Percentiles rank a stretch among this genome's conserved stretches.
Conservation (phyloP, 2,888 invertebrate species). For the Cantharis rustica region DNA sequence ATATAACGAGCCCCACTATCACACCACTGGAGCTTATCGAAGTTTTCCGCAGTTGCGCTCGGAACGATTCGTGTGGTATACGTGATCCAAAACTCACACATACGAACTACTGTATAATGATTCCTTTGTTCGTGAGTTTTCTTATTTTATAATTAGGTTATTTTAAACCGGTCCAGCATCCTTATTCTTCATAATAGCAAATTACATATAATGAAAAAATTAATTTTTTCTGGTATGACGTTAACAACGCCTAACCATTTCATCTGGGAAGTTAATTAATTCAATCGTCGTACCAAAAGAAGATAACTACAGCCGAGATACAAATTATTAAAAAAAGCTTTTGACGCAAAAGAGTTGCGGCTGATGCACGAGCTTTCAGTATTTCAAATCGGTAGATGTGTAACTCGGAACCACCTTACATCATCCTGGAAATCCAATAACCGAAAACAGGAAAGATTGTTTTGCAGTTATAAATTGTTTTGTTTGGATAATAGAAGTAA, state of each 20-base stretch:
- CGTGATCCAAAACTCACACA: constrained; percentile 32
- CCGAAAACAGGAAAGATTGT: not conserved
- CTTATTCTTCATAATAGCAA: not conserved
- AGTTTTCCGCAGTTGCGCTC: constrained; percentile 7
- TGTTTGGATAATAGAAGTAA: not conserved
- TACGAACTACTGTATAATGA: constrained; percentile 27
- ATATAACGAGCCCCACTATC: constrained; percentile 15
- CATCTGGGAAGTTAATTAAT: not conserved
- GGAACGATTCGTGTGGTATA: constrained; percentile 24
- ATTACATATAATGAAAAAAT: not conserved
- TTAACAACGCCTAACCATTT: not conserved
- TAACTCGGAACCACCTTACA: not conserved
- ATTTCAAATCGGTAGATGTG: not conserved
- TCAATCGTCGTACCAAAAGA: not conserved
- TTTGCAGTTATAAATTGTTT: not conserved
- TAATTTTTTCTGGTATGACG: not conserved
- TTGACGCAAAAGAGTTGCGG: not conserved
- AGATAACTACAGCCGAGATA: not conserved
- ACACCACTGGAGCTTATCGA: not conserved
- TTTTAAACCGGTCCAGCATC: not conserved
- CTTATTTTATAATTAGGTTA: constrained; percentile 28
- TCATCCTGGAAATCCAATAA: not conserved
- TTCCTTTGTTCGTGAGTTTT: constrained; percentile 30
- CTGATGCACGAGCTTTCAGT: not conserved
- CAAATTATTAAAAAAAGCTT: not conserved